These are phyloP conservation scores for Calidris pygmaea DNA, from an alignment of 2,113 vertebrate species.

Conservation along the genomic window DNA sequence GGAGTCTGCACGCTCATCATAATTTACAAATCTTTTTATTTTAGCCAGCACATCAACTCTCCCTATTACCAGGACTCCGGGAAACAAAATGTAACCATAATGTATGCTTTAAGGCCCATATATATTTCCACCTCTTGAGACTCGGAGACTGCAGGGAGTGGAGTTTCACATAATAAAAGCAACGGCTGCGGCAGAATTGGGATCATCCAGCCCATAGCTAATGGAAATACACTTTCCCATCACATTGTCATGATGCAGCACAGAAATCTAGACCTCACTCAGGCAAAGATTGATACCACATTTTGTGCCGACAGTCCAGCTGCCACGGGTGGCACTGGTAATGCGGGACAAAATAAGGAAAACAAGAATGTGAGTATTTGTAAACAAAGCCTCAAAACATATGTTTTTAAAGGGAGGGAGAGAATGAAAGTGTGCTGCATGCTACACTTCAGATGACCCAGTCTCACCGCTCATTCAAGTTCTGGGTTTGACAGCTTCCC, in stretches of 20 bases:
- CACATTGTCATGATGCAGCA: too few relatives aligned
- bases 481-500: slow-evolving; percentile 36
- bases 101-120: not conserved
- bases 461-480: not conserved
- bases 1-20: not conserved
- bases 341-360: not conserved
- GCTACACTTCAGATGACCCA: not conserved
- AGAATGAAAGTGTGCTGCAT: not conserved
- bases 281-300: not conserved
- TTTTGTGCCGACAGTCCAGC: not conserved
- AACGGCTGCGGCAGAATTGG: not conserved
- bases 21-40: not conserved
- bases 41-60: not conserved
- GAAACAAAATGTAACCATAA: not conserved
- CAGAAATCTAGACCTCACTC: not conserved
- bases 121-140: not conserved
- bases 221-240: not conserved
- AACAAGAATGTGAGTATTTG: not conserved
- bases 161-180: not conserved
- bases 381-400: not conserved
- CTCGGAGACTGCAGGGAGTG: not conserved
- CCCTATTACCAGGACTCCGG: not conserved
- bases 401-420: not conserved
- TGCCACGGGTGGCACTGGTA: not conserved
- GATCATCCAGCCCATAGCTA: not conserved